Evolutionary conservation across 2,113 vertebrate genomes (phyloP).

Genomic region (Leucopsar rothschildi): DNA sequence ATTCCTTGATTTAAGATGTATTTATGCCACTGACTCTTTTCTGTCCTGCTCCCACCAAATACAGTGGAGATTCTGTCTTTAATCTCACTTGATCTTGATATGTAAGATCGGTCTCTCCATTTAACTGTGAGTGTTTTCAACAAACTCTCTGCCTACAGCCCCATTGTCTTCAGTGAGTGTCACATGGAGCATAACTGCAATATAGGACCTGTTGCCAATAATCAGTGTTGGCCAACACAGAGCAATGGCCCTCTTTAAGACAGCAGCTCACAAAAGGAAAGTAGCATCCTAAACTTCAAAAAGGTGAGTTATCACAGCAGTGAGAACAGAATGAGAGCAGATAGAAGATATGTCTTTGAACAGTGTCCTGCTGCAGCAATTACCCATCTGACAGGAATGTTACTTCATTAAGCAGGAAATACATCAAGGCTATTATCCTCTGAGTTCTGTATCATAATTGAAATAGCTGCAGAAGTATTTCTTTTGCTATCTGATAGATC

Average conservation of each 20-base stretch:
- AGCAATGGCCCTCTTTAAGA: slow-evolving; percentile 5
- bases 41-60: not conserved
- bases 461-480: slow-evolving; percentile 18
- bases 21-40: not conserved
- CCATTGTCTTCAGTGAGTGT: not conserved
- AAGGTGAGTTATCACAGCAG: not conserved
- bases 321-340: not conserved
- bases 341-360: slow-evolving; percentile 30
- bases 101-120: not conserved
- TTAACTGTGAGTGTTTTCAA: not conserved
- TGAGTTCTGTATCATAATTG: slow-evolving; percentile 13
- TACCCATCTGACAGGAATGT: not conserved
- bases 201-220: not conserved
- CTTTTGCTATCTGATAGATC: slow-evolving; percentile 22
- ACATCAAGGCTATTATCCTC: slow-evolving; percentile 41
- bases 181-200: not conserved
- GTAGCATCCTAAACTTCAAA: not conserved
- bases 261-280: not conserved
- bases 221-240: not conserved
- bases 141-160: not conserved
- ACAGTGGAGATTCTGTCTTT: not conserved
- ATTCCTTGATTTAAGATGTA: not conserved
- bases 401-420: slow-evolving; percentile 48
- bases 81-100: not conserved
- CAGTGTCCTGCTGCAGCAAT: slow-evolving; percentile 3